These are phyloP conservation scores for Thymelicus sylvestris DNA, from an alignment of 2,888 invertebrate species.

Conservation along the genomic window DNA sequence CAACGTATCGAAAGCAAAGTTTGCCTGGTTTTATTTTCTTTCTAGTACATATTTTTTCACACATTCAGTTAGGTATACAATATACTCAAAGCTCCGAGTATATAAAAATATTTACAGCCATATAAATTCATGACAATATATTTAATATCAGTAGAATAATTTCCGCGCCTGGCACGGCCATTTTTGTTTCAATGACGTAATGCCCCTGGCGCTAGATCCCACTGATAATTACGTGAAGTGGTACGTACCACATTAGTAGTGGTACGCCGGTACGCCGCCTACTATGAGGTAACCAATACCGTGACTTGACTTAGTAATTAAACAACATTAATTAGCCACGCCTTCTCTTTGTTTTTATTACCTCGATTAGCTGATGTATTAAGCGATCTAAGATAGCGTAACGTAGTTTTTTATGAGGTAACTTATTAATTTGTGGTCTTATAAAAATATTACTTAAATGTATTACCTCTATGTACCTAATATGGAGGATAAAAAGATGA, in stretches of 20 bases:
- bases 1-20: no score
- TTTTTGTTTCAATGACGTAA: slow-evolving; percentile 26
- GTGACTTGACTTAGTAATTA: slow-evolving; percentile 36
- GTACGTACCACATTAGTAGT: slow-evolving; percentile 15
- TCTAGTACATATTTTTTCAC: no score
- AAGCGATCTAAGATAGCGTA: slow-evolving; percentile 11
- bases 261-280: slow-evolving; percentile 38
- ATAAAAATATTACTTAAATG: neutral
- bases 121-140: neutral
- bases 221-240: slow-evolving; percentile 19
- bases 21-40: no score
- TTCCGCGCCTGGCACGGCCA: slow-evolving; percentile 20
- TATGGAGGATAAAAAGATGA: neutral
- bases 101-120: neutral
- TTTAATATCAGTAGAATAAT: neutral
- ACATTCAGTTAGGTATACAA: neutral
- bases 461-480: no score
- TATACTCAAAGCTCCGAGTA: neutral
- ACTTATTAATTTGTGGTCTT: slow-evolving; percentile 1
- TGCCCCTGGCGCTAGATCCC: slow-evolving; percentile 12
- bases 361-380: slow-evolving; percentile 37
- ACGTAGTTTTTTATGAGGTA: neutral
- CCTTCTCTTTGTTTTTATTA: slow-evolving; percentile 43
- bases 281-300: slow-evolving; percentile 42
- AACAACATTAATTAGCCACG: slow-evolving; percentile 42